Evolutionary conservation across 2,797 vertebrate species (phyloP).

Genomic region (Anguilla anguilla): DNA sequence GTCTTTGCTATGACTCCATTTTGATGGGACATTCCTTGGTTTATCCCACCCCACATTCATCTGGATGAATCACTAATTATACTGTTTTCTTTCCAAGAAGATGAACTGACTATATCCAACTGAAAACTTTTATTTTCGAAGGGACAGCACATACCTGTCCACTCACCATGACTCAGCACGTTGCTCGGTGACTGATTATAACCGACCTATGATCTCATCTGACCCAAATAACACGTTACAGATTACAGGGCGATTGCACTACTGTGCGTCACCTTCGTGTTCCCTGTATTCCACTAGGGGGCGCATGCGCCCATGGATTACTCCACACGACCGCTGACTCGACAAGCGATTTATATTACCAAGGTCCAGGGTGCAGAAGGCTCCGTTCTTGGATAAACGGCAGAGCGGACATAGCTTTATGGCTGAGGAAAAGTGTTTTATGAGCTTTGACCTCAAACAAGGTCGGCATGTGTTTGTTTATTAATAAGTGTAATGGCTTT

Average conservation of each 20-base stretch:
- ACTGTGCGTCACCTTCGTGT: slow-evolving; percentile 44
- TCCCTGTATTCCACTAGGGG: slow-evolving; percentile 42
- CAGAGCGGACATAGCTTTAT: neutral
- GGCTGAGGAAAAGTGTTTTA: neutral
- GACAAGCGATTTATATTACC: neutral
- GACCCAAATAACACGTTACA: slow-evolving; percentile 47
- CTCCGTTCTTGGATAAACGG: neutral
- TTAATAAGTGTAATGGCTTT: neutral
- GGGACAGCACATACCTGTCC: neutral
- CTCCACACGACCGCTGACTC: neutral
- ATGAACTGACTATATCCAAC: neutral
- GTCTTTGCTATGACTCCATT: neutral
- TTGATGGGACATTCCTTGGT: neutral
- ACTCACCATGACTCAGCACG: slow-evolving; percentile 37
- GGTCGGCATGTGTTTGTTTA: neutral
- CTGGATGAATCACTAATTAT: no score
- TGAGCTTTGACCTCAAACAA: neutral
- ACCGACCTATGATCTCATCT: slow-evolving; percentile 44
- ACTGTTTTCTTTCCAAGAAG: neutral
- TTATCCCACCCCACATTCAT: neutral
- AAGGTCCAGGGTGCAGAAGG: neutral
- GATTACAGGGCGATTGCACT: slow-evolving; percentile 58
- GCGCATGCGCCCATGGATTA: neutral
- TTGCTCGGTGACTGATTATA: slow-evolving; percentile 29
- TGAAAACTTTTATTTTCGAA: neutral